Percentiles rank a stretch among this genome's conserved stretches.
phyloP scores from a whole-genome alignment of 2,888 invertebrate genomes.

The Metacarcinus magister region DNA sequence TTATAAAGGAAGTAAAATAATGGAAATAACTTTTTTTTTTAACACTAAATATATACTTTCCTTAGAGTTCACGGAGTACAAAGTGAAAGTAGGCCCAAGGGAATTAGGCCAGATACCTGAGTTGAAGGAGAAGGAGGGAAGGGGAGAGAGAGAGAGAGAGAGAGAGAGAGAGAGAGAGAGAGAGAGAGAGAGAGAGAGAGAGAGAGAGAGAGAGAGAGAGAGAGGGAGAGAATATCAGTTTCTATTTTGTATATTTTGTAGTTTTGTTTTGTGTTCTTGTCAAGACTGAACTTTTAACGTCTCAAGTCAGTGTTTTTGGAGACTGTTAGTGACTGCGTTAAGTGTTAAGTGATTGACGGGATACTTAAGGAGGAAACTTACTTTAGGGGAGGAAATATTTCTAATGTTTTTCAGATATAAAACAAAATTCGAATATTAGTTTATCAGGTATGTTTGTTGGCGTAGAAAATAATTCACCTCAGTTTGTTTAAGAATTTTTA shows the following conservation, averaged over 20 bases:
- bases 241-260: not conserved
- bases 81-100: not conserved
- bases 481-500: not conserved
- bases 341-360: too few species aligned
- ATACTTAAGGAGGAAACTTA: too few species aligned
- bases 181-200: not conserved
- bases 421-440: not conserved
- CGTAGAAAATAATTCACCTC: too few species aligned
- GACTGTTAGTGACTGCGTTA: too few species aligned
- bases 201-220: not conserved
- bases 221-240: not conserved
- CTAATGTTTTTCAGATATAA: too few species aligned
- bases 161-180: slow-evolving; percentile 26
- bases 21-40: not conserved
- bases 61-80: not conserved
- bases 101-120: slow-evolving; percentile 12
- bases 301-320: too few species aligned
- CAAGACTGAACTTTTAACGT: too few species aligned
- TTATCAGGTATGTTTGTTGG: too few species aligned
- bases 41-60: too few species aligned
- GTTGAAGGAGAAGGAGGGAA: slow-evolving; percentile 26
- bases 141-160: slow-evolving; percentile 15
- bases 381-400: too few species aligned
- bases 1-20: not conserved
- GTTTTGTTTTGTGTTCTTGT: not conserved